phyloP scores from a whole-genome alignment of 2,797 vertebrate species.

The Urosaurus nigricauda region DNA sequence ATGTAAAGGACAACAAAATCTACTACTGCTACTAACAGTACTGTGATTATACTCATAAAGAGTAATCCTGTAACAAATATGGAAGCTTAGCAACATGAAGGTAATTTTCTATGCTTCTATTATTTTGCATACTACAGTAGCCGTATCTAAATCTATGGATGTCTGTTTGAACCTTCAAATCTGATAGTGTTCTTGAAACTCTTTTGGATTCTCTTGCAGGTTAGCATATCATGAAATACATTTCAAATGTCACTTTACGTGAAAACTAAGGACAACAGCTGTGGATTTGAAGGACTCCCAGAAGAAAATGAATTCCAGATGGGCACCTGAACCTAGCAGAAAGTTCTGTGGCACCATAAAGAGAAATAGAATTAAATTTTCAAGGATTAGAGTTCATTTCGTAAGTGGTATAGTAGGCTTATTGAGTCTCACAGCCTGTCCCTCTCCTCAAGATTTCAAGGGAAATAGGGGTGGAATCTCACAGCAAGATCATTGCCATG shows the following conservation, averaged over 20 bases:
- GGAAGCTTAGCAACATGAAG: not conserved
- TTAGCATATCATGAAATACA: not conserved
- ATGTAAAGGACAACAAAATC: not conserved
- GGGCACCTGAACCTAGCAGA: not conserved
- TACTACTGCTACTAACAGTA: too few species aligned
- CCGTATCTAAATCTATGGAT: not conserved
- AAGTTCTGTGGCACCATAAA: not conserved
- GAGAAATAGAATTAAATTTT: not conserved
- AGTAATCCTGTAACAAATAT: too few species aligned
- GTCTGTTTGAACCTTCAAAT: not conserved
- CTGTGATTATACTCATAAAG: too few species aligned
- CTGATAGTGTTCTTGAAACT: too few species aligned
- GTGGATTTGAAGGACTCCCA: not conserved
- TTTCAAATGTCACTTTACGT: not conserved
- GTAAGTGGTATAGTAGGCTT: too few species aligned
- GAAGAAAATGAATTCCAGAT: not conserved
- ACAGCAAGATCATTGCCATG: too few species aligned
- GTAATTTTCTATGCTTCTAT: too few species aligned
- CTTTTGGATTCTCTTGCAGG: not conserved
- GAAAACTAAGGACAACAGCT: too few species aligned
- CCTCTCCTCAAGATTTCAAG: too few species aligned
- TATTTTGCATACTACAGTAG: not conserved
- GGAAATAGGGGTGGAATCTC: too few species aligned
- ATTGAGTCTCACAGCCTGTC: too few species aligned
- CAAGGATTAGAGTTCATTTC: not conserved